Percentiles rank a stretch among this genome's conserved stretches.
Evolutionary conservation across 2,888 invertebrate genomes (phyloP).

Genomic region (Drosophila basisetae): DNA sequence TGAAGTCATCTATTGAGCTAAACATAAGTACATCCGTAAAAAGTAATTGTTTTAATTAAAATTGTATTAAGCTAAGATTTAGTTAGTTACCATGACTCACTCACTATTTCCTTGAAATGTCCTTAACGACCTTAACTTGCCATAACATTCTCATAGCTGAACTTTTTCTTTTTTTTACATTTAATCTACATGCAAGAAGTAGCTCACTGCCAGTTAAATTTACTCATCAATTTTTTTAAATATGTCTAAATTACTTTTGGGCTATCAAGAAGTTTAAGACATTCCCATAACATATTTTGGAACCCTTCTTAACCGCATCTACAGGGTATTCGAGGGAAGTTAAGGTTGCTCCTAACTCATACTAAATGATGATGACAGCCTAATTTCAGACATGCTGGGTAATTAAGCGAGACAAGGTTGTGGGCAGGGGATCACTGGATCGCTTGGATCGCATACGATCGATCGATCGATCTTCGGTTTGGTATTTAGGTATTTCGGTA

Average conservation of each 20-base stretch:
- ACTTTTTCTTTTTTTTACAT: neutral
- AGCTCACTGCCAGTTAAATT: neutral
- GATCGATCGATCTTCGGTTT: slow-evolving; percentile 26
- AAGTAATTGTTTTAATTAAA: neutral
- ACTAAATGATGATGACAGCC: slow-evolving; percentile 76
- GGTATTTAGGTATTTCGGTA: slow-evolving; percentile 52
- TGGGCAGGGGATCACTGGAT: slow-evolving; percentile 36
- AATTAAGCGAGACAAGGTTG: slow-evolving; percentile 48
- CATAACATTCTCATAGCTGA: neutral
- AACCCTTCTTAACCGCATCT: slow-evolving; percentile 1
- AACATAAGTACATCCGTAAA: neutral
- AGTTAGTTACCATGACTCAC: neutral
- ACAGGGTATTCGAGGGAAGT: slow-evolving; percentile 2
- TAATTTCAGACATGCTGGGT: slow-evolving; percentile 69
- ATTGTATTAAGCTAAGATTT: neutral
- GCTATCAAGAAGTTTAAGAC: neutral
- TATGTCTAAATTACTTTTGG: slow-evolving; percentile 1
- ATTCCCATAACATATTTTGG: slow-evolving; percentile 13
- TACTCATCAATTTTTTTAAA: neutral
- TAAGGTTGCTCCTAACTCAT: slow-evolving; percentile 33
- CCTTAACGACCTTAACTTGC: no score
- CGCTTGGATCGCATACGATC: slow-evolving; percentile 7
- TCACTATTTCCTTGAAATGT: neutral
- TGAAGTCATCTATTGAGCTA: neutral
- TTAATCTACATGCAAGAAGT: neutral